Evolutionary conservation across 2,113 vertebrate genomes (phyloP).

Genomic region (Physeter macrocephalus): DNA sequence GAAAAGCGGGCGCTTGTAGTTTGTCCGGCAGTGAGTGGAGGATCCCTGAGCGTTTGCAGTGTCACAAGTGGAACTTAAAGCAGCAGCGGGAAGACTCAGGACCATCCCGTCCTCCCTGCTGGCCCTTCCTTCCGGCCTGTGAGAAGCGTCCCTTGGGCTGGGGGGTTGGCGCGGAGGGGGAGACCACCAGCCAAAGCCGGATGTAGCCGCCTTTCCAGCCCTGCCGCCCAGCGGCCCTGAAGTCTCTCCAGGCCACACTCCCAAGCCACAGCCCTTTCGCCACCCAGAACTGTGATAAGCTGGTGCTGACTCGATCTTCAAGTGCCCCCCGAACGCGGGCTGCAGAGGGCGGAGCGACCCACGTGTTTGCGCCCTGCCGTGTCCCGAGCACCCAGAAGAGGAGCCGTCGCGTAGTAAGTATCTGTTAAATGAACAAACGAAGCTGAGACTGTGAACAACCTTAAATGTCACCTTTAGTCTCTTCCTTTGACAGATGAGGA

Average conservation of each 20-base stretch:
- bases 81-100: background rate
- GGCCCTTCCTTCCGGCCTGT: background rate
- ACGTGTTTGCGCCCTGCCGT: background rate
- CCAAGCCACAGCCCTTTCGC: background rate
- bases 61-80: background rate
- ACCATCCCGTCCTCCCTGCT: background rate
- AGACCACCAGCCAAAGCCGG: background rate
- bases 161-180: rapidly evolving
- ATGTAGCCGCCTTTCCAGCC: background rate
- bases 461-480: background rate
- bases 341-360: background rate
- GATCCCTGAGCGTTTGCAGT: background rate
- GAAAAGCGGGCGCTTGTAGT: background rate
- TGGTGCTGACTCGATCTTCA: background rate
- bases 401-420: background rate
- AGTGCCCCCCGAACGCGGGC: background rate
- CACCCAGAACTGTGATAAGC: background rate
- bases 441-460: background rate
- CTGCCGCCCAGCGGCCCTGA: background rate
- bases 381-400: background rate
- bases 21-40: background rate
- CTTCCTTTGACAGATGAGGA: background rate
- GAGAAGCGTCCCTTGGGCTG: background rate
- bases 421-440: background rate
- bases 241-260: background rate